A percentile compares a stretch with the other conserved stretches of the same genome.
Evolutionary conservation across 2,797 vertebrate species (phyloP).

Genomic region (Apogon talboti): DNA sequence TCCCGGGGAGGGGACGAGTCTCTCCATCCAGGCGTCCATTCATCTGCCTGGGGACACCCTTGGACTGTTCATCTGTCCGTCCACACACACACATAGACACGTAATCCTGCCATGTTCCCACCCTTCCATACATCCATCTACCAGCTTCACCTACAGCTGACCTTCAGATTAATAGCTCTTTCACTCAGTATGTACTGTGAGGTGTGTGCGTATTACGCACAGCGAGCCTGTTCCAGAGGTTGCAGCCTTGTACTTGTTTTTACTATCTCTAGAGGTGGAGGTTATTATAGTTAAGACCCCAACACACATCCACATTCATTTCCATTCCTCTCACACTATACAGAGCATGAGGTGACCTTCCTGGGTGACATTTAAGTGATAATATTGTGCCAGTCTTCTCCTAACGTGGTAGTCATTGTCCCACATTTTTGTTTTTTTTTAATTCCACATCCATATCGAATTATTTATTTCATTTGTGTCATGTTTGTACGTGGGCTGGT

Average conservation of each 20-base stretch:
- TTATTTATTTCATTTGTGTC: no score
- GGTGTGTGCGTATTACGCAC: conserved; percentile 5
- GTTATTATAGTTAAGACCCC: not conserved
- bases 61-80: conserved; percentile 46
- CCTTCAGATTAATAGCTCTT: conserved; percentile 8
- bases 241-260: conserved; percentile 24
- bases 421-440: no score
- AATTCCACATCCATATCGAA: no score
- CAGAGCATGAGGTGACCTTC: no score
- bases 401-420: no score
- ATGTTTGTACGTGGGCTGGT: no score
- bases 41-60: conserved; percentile 36
- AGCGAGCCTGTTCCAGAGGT: conserved; percentile 14
- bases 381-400: no score
- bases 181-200: not conserved
- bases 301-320: not conserved
- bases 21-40: conserved; percentile 27
- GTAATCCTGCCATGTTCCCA: not conserved
- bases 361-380: no score
- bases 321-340: no score
- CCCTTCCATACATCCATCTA: not conserved
- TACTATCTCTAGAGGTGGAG: conserved; percentile 14
- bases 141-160: conserved; percentile 33
- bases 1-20: not conserved
- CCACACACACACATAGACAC: conserved; percentile 1